Conservation (phyloP, 2,797 vertebrate species). For the Hoplostethus mediterraneus region DNA sequence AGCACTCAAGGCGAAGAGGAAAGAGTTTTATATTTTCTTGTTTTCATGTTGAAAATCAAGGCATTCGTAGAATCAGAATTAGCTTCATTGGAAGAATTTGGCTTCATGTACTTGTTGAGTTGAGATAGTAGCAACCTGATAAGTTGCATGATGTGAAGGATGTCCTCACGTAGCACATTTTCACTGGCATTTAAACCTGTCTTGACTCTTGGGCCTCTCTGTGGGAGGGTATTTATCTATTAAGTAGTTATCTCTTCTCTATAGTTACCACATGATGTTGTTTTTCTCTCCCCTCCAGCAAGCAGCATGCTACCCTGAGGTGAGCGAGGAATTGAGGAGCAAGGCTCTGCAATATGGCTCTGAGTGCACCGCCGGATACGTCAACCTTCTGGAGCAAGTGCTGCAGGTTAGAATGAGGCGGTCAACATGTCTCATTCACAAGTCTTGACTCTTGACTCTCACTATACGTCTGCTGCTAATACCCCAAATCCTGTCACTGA, state of each 20-base stretch:
- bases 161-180: constrained; percentile 1
- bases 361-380: constrained; percentile 92
- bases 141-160: not conserved
- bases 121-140: not conserved
- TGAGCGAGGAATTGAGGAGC: constrained; percentile 87
- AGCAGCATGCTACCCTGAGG: constrained; percentile 93
- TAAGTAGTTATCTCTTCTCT: constrained; percentile 1
- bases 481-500: no score
- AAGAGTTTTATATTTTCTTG: not conserved
- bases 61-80: not conserved
- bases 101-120: not conserved
- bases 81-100: not conserved
- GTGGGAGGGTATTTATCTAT: not conserved
- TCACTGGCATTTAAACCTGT: not conserved
- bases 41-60: constrained; percentile 10
- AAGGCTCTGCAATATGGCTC: constrained; percentile 91
- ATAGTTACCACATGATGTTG: not conserved
- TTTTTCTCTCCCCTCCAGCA: constrained; percentile 82
- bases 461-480: no score
- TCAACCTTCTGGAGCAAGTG: constrained; percentile 95
- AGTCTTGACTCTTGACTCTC: no score
- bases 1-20: constrained; percentile 26
- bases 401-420: constrained; percentile 86
- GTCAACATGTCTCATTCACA: constrained; percentile 7
- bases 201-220: not conserved